phyloP scores from a whole-genome alignment of 2,797 vertebrate species.

The Thalassophryne amazonica region DNA sequence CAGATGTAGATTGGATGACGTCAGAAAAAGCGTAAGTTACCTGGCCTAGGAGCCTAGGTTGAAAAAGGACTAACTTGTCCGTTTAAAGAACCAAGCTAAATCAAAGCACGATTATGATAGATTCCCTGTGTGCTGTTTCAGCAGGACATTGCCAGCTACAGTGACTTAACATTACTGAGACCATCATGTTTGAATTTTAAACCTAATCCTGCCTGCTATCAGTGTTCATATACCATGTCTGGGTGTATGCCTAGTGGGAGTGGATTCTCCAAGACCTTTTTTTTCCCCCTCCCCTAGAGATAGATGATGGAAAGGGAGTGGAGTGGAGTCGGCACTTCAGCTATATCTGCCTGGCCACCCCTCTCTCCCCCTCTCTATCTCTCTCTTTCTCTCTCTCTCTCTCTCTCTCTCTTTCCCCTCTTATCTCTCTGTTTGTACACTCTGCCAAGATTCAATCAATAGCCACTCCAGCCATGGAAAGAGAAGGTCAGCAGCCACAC shows the following conservation, averaged over 20 bases:
- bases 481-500: constrained; percentile 80
- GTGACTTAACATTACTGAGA: constrained; percentile 68
- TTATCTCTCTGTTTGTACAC: constrained; percentile 82
- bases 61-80: no score
- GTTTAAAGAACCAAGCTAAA: no score
- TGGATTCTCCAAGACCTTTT: constrained; percentile 41
- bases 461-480: constrained; percentile 78
- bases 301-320: constrained; percentile 51
- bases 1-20: no score
- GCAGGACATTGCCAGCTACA: constrained; percentile 46
- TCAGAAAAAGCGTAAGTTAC: no score
- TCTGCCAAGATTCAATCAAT: constrained; percentile 85
- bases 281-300: constrained; percentile 11
- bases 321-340: constrained; percentile 64
- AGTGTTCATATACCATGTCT: constrained; percentile 72
- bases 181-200: constrained; percentile 67
- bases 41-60: no score
- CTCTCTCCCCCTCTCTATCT: constrained; percentile 39
- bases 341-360: constrained; percentile 68
- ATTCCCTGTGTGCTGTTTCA: constrained; percentile 42
- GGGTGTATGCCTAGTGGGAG: constrained; percentile 69
- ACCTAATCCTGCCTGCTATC: constrained; percentile 67
- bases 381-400: constrained; percentile 36
- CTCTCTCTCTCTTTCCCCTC: constrained; percentile 62
- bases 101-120: constrained; percentile 52